These are phyloP conservation scores for Caenorhabditis sp. DNA, from an alignment of 2,888 invertebrate genomes.

Conservation along the genomic window DNA sequence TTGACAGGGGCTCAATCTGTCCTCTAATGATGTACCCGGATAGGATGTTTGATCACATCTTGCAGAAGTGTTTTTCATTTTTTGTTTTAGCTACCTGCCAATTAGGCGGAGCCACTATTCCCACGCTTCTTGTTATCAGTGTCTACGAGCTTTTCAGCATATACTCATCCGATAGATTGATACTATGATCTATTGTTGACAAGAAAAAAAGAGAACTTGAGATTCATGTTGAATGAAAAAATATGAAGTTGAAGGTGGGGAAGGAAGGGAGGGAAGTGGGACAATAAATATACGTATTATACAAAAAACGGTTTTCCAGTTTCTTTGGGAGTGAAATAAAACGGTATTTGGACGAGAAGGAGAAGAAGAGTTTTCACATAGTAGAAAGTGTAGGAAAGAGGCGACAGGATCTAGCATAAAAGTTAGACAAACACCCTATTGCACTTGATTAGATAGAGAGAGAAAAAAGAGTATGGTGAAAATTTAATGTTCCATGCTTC, in stretches of 20 bases:
- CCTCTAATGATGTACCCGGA: background rate
- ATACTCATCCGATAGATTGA: background rate
- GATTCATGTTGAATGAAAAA: constrained; percentile 35
- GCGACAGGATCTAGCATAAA: background rate
- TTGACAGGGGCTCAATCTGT: background rate
- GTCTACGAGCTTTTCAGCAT: background rate
- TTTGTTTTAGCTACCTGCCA: background rate
- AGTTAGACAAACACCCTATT: constrained; percentile 40
- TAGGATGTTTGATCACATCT: background rate
- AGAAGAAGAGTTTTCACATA: constrained; percentile 9
- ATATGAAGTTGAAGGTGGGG: constrained; percentile 8
- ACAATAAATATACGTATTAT: constrained; percentile 32
- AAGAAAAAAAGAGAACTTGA: constrained; percentile 5
- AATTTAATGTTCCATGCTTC: constrained; percentile 55
- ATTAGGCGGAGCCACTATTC: background rate
- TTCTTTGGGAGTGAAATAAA: constrained; percentile 13
- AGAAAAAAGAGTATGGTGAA: background rate
- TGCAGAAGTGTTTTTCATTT: background rate
- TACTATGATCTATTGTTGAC: background rate
- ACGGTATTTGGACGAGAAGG: constrained; percentile 9
- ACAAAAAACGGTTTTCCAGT: constrained; percentile 37
- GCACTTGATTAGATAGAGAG: constrained; percentile 12
- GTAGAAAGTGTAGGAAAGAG: background rate
- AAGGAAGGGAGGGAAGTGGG: background rate
- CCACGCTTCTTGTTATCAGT: background rate